Evolutionary conservation across 2,797 vertebrate species (phyloP).

Genomic region (Pachyuromys duprasi): DNA sequence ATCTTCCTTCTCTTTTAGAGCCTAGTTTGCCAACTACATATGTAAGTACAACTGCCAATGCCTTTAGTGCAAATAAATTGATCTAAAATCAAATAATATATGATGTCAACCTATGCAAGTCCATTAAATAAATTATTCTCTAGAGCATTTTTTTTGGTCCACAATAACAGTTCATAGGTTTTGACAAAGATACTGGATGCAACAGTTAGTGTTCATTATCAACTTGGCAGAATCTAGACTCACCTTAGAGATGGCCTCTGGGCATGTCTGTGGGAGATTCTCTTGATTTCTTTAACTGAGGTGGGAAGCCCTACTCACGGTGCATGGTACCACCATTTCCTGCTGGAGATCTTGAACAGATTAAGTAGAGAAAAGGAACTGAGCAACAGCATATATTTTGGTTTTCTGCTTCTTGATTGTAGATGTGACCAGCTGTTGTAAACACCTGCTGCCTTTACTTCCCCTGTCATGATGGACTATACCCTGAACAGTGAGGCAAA

Average conservation of each 20-base stretch:
- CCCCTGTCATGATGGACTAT: neutral
- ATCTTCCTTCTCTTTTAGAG: neutral
- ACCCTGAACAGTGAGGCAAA: neutral
- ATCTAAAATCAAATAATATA: conserved; percentile 18
- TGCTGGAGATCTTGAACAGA: neutral
- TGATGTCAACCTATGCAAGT: neutral
- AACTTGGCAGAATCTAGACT: neutral
- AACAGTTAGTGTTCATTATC: neutral
- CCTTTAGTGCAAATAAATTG: conserved; percentile 25
- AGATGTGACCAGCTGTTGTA: neutral
- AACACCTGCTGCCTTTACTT: neutral
- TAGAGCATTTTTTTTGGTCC: neutral
- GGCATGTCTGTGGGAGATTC: neutral
- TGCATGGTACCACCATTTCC: neutral
- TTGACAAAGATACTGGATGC: conserved; percentile 5
- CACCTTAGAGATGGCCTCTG: neutral
- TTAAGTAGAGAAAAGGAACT: neutral
- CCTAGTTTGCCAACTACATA: neutral
- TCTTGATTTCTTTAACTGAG: neutral
- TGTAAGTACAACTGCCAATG: neutral
- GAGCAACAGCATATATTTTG: neutral
- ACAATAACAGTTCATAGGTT: conserved; percentile 6
- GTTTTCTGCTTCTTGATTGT: neutral
- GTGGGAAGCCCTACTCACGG: neutral
- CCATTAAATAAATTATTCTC: neutral